Percentiles rank a stretch among this genome's conserved stretches.
Conservation (phyloP, 2,113 vertebrate species). For the Paraplagusia blochii region DNA sequence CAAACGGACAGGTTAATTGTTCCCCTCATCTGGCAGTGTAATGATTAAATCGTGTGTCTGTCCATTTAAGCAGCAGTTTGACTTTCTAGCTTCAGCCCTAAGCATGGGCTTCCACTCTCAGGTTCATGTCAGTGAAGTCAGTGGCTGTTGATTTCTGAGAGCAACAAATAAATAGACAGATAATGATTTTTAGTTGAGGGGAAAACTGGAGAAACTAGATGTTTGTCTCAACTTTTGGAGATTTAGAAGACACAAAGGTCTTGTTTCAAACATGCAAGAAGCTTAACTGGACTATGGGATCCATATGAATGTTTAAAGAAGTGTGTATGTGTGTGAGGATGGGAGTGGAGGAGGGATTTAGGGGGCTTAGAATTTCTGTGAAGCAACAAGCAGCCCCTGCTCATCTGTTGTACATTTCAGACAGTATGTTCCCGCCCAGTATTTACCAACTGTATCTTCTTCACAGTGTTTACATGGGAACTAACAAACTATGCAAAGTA, state of each 20-base stretch:
- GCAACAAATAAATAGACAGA: background rate
- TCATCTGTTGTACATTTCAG: too few species aligned
- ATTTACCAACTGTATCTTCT: too few species aligned
- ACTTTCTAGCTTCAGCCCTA: slow-evolving; percentile 26
- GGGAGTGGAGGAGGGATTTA: too few species aligned
- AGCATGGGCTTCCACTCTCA: slow-evolving; percentile 28
- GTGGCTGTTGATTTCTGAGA: slow-evolving; percentile 5
- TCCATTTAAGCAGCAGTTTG: slow-evolving; percentile 16
- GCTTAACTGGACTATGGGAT: too few species aligned
- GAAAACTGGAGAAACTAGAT: background rate
- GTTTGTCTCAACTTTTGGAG: background rate
- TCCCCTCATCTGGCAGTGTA: background rate
- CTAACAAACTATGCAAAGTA: too few species aligned
- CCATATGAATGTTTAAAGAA: too few species aligned
- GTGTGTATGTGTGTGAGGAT: too few species aligned
- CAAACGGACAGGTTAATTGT: slow-evolving; percentile 4
- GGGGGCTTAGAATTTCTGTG: too few species aligned
- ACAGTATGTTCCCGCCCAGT: too few species aligned
- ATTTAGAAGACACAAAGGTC: background rate
- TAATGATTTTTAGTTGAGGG: background rate
- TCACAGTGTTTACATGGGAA: too few species aligned
- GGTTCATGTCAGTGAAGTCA: slow-evolving; percentile 35
- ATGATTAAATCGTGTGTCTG: slow-evolving; percentile 24
- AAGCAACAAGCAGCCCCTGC: too few species aligned
- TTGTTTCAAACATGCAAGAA: too few species aligned